Base-by-base conservation (phyloP, 1,140 invertebrate species). In the Orchestia grillus region DNA sequence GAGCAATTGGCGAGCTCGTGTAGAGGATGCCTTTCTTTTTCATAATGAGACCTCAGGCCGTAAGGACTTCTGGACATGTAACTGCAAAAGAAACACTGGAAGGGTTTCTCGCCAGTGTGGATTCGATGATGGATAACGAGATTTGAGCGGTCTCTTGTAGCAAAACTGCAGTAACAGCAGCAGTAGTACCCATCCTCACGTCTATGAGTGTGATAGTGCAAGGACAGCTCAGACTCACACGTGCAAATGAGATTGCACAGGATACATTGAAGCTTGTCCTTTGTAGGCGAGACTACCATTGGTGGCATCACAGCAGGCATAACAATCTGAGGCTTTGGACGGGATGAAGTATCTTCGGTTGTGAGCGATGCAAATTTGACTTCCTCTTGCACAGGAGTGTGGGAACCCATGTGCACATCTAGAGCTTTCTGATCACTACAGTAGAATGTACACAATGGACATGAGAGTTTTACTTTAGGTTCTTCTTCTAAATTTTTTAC, bases 41-140 rank as follows among this genome's bases (percentile, higher is more conserved):
- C 92, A 94, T 94, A 94, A 40, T 94, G 92, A 4, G 92, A 94
- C 44, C 44, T 94, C 43, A 94, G 40, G n/a, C 92, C 92, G 47
- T 44, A 45, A 47, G 92, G 92, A n/a, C 92, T 94, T 28, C 92
- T 44, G 92, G 92, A 94, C 92, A 44, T 94, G 57, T 95, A 96
- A 8, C 92, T 44, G 92, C 96, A 96, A 92, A 87, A 95, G 19
- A 77, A 95, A 41, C 96, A 96, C 44, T 44, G 42, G 42, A 96
- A 96, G 0, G 96, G 96, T 44, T 96, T 96, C 94, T 96, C 96
- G 42, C 96, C 96, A 15, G 96, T 96, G 92, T 96, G 96, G 36
- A 96, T 87, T 42, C 92, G 36, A 77, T 87, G 94, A 90, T 88
- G 95, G 41, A 87, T 45, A 41, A 57, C 92, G 23, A 95, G 96